Percentiles rank a stretch among this genome's conserved stretches.
Evolutionary conservation across 2,113 vertebrate species (phyloP).

Genomic region (Oryzias melastigma): DNA sequence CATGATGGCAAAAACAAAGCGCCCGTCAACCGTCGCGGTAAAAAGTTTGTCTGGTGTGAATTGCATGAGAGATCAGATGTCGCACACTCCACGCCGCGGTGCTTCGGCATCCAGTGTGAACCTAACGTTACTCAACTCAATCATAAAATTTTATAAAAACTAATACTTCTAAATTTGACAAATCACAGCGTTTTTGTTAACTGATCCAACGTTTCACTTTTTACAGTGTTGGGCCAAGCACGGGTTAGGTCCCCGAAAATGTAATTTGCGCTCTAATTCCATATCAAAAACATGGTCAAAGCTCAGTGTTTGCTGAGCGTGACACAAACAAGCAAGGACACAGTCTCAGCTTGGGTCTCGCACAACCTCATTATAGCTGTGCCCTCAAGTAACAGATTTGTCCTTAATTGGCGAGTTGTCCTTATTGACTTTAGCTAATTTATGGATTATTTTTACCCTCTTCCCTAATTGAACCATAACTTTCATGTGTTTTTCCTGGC

Average conservation of each 20-base stretch:
- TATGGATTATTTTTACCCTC: conserved; percentile 74
- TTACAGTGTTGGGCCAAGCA: not conserved
- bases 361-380: conserved; percentile 60
- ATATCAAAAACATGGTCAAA: conserved; percentile 55
- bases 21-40: too few relatives aligned
- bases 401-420: conserved; percentile 72
- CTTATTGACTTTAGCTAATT: conserved; percentile 79
- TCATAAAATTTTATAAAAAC: too few relatives aligned
- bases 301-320: conserved; percentile 48
- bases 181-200: too few relatives aligned
- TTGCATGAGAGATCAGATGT: too few relatives aligned
- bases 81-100: too few relatives aligned
- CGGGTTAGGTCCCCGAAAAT: conserved; percentile 29
- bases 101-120: too few relatives aligned
- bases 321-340: conserved; percentile 68
- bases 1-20: too few relatives aligned
- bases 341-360: conserved; percentile 49
- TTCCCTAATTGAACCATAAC: conserved; percentile 71
- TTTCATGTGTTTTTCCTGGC: conserved; percentile 59
- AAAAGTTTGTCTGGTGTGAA: too few relatives aligned
- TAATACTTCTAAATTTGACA: too few relatives aligned
- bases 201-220: too few relatives aligned
- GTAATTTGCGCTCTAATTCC: conserved; percentile 60
- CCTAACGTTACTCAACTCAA: too few relatives aligned
- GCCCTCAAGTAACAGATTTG: conserved; percentile 72